A percentile compares a stretch with the other conserved stretches of the same genome.
These are phyloP conservation scores for Malurus alboscapulatus DNA, from an alignment of 2,113 vertebrate species.

Conservation along the genomic window DNA sequence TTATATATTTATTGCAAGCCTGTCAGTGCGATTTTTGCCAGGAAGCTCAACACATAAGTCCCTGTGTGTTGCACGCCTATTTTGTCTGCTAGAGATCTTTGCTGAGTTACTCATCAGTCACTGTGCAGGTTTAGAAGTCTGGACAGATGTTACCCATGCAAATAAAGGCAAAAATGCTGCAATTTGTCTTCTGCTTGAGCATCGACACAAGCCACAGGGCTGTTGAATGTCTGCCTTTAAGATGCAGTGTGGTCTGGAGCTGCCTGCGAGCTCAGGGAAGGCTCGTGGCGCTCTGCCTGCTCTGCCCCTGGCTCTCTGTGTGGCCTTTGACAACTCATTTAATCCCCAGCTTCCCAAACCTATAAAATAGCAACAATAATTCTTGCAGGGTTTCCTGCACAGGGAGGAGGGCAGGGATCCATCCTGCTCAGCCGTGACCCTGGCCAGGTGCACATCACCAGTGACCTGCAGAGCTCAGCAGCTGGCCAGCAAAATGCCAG, in stretches of 20 bases:
- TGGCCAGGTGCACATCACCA: accelerated
- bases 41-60: neutral
- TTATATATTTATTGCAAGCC: conserved; percentile 51
- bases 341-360: conserved; percentile 1
- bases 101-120: neutral
- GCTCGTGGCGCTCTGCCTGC: accelerated
- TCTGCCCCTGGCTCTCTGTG: neutral
- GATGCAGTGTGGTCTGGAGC: neutral
- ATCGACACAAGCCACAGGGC: neutral
- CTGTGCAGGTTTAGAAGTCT: neutral
- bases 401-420: neutral
- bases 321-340: conserved; percentile 29
- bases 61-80: neutral
- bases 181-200: conserved; percentile 18
- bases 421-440: neutral
- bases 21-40: conserved; percentile 10
- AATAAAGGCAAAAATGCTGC: conserved; percentile 14
- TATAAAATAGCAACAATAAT: neutral
- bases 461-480: accelerated
- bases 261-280: neutral
- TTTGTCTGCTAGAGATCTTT: conserved; percentile 4
- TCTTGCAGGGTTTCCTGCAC: neutral
- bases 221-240: conserved; percentile 11
- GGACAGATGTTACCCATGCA: neutral
- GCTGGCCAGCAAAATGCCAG: no score